A percentile compares a stretch with the other conserved stretches of the same genome.
phyloP scores from a whole-genome alignment of 2,113 vertebrate genomes.

The Miniopterus natalensis region DNA sequence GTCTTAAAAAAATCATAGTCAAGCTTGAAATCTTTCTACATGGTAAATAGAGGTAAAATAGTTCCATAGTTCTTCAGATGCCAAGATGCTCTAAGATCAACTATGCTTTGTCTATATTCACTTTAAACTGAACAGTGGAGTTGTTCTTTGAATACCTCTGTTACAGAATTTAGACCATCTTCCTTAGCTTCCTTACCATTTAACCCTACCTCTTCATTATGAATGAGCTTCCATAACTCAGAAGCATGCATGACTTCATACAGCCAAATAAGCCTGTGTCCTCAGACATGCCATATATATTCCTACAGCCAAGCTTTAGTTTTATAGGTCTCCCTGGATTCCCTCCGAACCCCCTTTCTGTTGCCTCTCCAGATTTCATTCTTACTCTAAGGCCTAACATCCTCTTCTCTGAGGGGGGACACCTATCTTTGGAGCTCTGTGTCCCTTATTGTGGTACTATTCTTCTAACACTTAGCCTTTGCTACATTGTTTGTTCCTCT shows the following conservation, averaged over 20 bases:
- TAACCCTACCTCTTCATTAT: neutral
- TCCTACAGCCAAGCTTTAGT: neutral
- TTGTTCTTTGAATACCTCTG: constrained; percentile 1
- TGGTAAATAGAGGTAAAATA: neutral
- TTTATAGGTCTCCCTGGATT: neutral
- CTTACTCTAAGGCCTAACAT: neutral
- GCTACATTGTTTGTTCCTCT: neutral
- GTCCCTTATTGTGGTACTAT: neutral
- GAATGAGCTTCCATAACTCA: constrained; percentile 11
- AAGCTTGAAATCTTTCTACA: neutral
- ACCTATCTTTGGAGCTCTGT: neutral
- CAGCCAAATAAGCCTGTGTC: neutral
- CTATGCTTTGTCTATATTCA: neutral
- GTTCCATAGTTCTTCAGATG: neutral
- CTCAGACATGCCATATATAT: neutral
- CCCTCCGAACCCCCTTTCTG: neutral
- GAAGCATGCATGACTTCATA: neutral
- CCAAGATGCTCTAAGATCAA: neutral
- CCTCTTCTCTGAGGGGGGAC: neutral
- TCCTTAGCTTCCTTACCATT: neutral
- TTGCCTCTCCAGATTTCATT: neutral
- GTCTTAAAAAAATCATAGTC: neutral
- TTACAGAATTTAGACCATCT: neutral
- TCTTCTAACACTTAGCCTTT: neutral
- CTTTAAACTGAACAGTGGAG: neutral